Conservation (phyloP, 1,140 invertebrate genomes). For the Periplaneta americana region DNA sequence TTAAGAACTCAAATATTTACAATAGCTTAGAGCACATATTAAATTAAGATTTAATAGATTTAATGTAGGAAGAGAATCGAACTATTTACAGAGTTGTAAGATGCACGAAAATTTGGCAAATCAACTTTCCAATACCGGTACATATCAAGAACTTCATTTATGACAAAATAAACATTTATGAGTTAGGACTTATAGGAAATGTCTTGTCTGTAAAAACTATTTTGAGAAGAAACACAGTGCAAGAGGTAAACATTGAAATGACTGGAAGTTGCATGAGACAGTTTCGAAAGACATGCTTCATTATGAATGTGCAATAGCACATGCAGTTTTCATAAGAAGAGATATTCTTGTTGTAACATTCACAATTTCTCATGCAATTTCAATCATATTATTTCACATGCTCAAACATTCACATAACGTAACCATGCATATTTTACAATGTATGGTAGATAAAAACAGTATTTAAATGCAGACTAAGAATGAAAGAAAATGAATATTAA, state of each 20-base stretch:
- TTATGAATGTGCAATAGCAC: not conserved
- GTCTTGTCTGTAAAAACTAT: not conserved
- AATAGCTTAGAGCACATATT: too few relatives aligned
- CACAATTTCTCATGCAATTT: not conserved
- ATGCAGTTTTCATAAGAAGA: not conserved
- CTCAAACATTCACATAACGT: not conserved
- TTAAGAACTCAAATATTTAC: too few relatives aligned
- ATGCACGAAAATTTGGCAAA: too few relatives aligned
- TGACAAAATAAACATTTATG: too few relatives aligned
- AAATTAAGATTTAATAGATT: too few relatives aligned
- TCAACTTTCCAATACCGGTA: too few relatives aligned
- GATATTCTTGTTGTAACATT: not conserved
- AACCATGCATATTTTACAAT: not conserved
- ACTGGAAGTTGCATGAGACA: not conserved
- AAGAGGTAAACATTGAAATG: not conserved
- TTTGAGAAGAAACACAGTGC: not conserved
- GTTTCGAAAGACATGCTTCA: not conserved
- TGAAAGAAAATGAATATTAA: conserved; percentile 16
- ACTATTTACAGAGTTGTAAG: too few relatives aligned
- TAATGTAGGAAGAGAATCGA: too few relatives aligned
- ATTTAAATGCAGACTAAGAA: conserved; percentile 4
- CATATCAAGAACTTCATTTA: too few relatives aligned
- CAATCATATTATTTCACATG: not conserved
- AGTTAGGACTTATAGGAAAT: too few relatives aligned
- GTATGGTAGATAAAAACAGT: not conserved